Base-by-base conservation (phyloP, 2,888 invertebrate species). In the Ceriagrion tenellum region DNA sequence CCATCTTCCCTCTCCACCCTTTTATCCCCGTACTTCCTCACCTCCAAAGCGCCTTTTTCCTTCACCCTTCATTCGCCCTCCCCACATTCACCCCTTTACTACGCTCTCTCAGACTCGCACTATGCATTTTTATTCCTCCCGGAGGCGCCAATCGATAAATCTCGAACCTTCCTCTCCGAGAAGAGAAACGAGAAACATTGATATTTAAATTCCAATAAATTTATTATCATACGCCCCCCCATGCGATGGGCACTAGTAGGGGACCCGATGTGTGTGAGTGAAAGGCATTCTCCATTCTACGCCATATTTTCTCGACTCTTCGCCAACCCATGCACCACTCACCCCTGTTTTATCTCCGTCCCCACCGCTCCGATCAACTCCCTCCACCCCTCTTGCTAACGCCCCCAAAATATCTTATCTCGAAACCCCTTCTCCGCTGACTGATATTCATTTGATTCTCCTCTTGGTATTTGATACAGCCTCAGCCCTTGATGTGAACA, bases 201-300 rank as follows among this genome's bases (percentile, higher is more conserved):
- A 91, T 91, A 91, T 91, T 91, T 91, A 91, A 91, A 63, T 91
- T 91, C 91, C 63, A 26, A 63, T 91, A 91, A 91, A 91, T 91
- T 91, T 91, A 91, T 91, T 63, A 91, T 91, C 35, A 91, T 63
- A 91, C 56, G 63, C 40, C 20, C 47, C 47, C 47, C n/a, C 69
- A 35, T 91, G 91, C 69, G n/a, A 69, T n/a, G 69, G 69, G 91
- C 59, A 63, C 40, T 59, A 35, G 30, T 30, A 16, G 8, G 55
- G 4, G 30, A 35, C 55, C 91, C 12, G 40, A n/a, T 56, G 56
- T 30, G 91, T 40, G 59, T 91, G 91, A 63, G 91, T 91, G 91
- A 63, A 91, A 63, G 91, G 63, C 23, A 40, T 59, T 40, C 30
- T 56, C 56, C 59, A 20, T 10, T 59, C 20, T 13, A 30, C 69